phyloP scores from a whole-genome alignment of 2,888 invertebrate genomes.

The Amiota minor region DNA sequence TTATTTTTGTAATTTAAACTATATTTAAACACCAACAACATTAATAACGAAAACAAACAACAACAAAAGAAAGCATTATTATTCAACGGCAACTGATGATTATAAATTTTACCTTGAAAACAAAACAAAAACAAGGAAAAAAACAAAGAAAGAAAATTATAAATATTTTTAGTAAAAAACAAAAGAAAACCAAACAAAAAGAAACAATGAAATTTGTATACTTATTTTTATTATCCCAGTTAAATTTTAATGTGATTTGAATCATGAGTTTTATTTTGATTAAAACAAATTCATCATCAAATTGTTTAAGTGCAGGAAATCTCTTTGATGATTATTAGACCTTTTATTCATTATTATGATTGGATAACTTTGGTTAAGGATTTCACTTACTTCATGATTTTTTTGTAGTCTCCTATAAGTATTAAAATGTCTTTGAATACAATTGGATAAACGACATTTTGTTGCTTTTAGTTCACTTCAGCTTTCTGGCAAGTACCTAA shows the following conservation, averaged over 20 bases:
- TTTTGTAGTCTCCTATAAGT: too few relatives aligned
- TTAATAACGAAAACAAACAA: constrained; percentile 42
- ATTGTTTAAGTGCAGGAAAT: too few relatives aligned
- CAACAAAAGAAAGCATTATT: constrained; percentile 51
- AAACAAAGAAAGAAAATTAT: constrained; percentile 37
- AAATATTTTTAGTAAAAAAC: constrained; percentile 51
- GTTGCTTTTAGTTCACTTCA: too few relatives aligned
- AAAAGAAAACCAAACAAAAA: constrained; percentile 24
- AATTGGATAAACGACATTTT: too few relatives aligned
- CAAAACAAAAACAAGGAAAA: constrained; percentile 42
- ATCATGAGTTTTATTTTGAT: too few relatives aligned
- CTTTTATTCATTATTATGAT: too few relatives aligned
- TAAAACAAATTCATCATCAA: too few relatives aligned
- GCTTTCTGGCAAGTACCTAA: too few relatives aligned
- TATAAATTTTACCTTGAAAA: constrained; percentile 43
- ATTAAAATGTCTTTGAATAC: too few relatives aligned
- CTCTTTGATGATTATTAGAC: too few relatives aligned
- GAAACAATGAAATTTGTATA: background rate
- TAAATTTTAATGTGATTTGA: background rate
- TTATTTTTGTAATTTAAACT: constrained; percentile 66
- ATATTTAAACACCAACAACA: constrained; percentile 54
- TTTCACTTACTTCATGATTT: too few relatives aligned
- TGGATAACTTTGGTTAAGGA: too few relatives aligned
- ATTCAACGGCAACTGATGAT: constrained; percentile 50
- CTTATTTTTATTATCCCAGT: constrained; percentile 7